A percentile compares a stretch with the other conserved stretches of the same genome.
Evolutionary conservation across 2,888 invertebrate genomes (phyloP).

Genomic region (Himalopsyche anomala): DNA sequence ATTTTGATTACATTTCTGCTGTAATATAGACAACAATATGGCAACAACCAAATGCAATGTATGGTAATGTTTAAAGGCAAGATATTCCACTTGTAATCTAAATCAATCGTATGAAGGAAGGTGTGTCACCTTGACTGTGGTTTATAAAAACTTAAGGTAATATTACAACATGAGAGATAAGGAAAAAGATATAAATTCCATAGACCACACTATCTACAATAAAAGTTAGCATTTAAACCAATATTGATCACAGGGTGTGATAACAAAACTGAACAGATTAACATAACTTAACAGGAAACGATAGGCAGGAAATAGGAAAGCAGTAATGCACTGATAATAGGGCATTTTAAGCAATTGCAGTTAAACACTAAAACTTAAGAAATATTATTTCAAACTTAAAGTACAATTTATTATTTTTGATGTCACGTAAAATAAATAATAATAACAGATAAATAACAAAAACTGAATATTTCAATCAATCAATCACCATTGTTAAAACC

Average conservation of each 20-base stretch:
- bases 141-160: background rate
- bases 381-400: constrained; percentile 4
- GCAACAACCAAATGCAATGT: no score
- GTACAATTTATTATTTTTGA: no score
- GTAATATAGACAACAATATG: no score
- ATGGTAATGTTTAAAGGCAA: no score
- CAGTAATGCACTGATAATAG: background rate
- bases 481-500: no score
- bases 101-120: background rate
- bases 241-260: background rate
- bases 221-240: background rate
- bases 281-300: background rate
- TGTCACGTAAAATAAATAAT: no score
- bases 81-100: no score
- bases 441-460: no score
- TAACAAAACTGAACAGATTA: background rate
- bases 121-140: background rate
- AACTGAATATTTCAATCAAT: no score
- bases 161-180: background rate
- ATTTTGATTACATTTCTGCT: no score
- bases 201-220: background rate
- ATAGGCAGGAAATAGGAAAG: background rate
- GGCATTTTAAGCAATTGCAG: constrained; percentile 3
- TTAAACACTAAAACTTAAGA: background rate
- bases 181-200: constrained; percentile 14